Conservation (phyloP, 2,797 vertebrate genomes). For the Propithecus perrieri region DNA sequence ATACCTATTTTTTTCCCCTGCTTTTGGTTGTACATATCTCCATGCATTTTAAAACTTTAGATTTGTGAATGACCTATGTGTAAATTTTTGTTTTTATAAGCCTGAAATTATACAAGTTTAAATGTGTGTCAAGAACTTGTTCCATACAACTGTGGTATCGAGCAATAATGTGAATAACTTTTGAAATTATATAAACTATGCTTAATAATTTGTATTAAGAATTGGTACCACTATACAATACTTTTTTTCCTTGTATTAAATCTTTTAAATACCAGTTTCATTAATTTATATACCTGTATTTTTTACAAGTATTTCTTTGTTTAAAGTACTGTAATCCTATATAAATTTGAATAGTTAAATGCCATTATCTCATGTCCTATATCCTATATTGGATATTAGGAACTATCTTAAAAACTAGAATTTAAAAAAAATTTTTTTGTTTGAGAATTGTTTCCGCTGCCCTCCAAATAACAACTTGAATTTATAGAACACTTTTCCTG, state of each 20-base stretch:
- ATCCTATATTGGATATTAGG: slow-evolving; percentile 64
- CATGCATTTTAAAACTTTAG: slow-evolving; percentile 62
- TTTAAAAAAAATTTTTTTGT: background rate
- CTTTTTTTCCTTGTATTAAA: slow-evolving; percentile 82
- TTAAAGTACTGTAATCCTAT: slow-evolving; percentile 81
- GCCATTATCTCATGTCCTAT: slow-evolving; percentile 47
- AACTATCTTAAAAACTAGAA: slow-evolving; percentile 71
- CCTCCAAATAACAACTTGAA: slow-evolving; percentile 36
- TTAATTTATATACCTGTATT: slow-evolving; percentile 84
- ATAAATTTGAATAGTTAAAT: slow-evolving; percentile 76
- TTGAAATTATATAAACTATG: slow-evolving; percentile 82
- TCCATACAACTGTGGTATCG: slow-evolving; percentile 84
- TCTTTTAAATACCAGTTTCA: slow-evolving; percentile 86
- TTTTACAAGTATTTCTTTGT: slow-evolving; percentile 82
- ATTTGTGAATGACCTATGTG: slow-evolving; percentile 71
- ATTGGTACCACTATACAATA: slow-evolving; percentile 85
- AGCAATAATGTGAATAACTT: slow-evolving; percentile 90
- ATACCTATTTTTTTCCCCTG: slow-evolving; percentile 44
- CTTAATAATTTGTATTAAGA: slow-evolving; percentile 87
- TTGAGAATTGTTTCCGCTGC: slow-evolving; percentile 45
- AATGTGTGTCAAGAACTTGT: slow-evolving; percentile 80
- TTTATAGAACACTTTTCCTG: slow-evolving; percentile 39
- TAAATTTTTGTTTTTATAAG: slow-evolving; percentile 76
- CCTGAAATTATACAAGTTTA: slow-evolving; percentile 78
- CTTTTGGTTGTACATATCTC: slow-evolving; percentile 79